Base-by-base conservation (phyloP, 1,140 invertebrate genomes). In the Hylaeus volcanicus region DNA sequence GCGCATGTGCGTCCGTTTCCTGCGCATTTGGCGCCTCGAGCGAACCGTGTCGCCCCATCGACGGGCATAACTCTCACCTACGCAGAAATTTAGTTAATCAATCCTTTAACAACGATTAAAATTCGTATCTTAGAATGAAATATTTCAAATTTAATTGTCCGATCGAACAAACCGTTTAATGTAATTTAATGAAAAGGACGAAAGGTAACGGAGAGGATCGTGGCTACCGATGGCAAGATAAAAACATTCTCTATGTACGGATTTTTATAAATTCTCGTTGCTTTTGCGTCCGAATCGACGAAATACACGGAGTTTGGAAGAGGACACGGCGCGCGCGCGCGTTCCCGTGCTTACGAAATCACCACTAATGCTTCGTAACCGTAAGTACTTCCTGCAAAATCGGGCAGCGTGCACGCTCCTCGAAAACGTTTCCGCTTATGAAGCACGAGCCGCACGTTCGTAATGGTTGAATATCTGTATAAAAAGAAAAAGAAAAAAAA, bases 381-480 rank as follows among this genome's bases (percentile, higher is more conserved):
- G 51, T 51, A 14, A 26, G 71, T 75, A 80, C 72, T 80, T 75
- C 71, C 78, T 51, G 61, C 61, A 66, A 26, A 26, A 71, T 26
- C 61, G 63, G 51, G 48, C 64, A 69, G 73, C 66, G 73, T 69
- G 51, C 9, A 69, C 64, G 72, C 72, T 80, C 79, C 73, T 69
- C 55, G 51, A 51, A 51, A 53, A 80, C 73, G 72, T 80, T 68
- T 75, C 65, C 72, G 63, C 73, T 80, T 75, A 75, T 55, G 39
- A 80, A 80, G 79, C 73, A 80, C 73, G 73, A 68, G 64, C 64
- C 48, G 72, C 79, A 80, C 79, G 14, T 39, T 60, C 64, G 51
- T 80, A 69, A 75, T 15, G 64, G 39, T 81, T 85, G 75, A 73
- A 82, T 85, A 73, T 73, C 69, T 84, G 78, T 85, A 85, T 85